Base-by-base conservation (phyloP, 2,888 invertebrate genomes). In the Glaucopsyche alexis region DNA sequence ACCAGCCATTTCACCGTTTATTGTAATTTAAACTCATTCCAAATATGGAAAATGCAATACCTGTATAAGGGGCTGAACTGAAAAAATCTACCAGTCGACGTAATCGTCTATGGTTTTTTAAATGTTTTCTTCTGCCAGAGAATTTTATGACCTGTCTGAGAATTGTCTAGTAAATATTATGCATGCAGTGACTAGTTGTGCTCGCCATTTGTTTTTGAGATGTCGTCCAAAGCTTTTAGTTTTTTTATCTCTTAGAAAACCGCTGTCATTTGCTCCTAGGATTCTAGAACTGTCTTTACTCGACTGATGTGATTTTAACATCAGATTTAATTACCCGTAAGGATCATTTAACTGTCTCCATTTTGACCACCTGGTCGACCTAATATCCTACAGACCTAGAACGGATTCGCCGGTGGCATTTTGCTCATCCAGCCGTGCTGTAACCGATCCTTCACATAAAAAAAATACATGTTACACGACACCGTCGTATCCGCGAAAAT, bases 351-450 rank as follows among this genome's bases (percentile, higher is more conserved):
- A 38, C 60, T 6, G 55, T 60, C 19, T 29, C 29, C 29, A 29
- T 13, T 7, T 29, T 55, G 13, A 60, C 60, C 60, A 60, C 60
- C 60, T 60, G 47, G 45, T 6, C 65, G 65, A 67, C 72, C 72
- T 67, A 72, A 66, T 66, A 66, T 72, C 72, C 72, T 66, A 66
- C 72, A 72, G 50, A 50, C 50, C 52, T 67, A 72, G 52, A 72
- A 72, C 66, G 19, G 72, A 72, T 52, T 72, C 72, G 67, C 52
- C 67, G 67, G 67, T 67, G 72, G 66, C 52, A 67, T 72, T 47
- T 19, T 69, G 69, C 69, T 69, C 14, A 49, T 47, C 47, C 45
- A 69, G 29, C 47, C 47, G 69, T 69, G 8, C 29, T 3, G 69
- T 47, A 69, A 69, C 69, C 29, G 69, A 69, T 69, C 69, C 29